Percentiles rank a stretch among this genome's conserved stretches.
Evolutionary conservation across 2,888 invertebrate species (phyloP).

Genomic region (Eupithecia abbreviata): DNA sequence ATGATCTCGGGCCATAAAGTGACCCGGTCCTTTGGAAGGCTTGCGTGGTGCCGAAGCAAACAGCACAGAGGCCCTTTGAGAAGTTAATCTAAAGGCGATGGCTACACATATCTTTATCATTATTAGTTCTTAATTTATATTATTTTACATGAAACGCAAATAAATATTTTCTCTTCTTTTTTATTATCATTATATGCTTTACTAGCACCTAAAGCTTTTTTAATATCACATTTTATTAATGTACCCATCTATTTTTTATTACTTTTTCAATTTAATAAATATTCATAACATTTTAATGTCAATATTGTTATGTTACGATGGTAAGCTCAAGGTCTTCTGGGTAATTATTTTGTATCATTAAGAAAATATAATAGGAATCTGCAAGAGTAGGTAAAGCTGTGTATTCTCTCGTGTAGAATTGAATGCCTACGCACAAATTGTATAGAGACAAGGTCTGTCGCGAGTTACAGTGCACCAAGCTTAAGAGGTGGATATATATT

Average conservation of each 20-base stretch:
- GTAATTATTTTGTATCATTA: slow-evolving; percentile 27
- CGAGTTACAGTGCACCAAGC: slow-evolving; percentile 20
- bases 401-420: slow-evolving; percentile 17
- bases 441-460: slow-evolving; percentile 32
- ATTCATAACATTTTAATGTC: slow-evolving; percentile 25
- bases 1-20: too few species aligned
- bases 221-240: neutral
- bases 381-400: slow-evolving; percentile 18
- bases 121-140: too few species aligned
- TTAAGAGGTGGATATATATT: neutral
- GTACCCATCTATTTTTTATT: neutral
- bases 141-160: too few species aligned
- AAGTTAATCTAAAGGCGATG: too few species aligned
- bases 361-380: slow-evolving; percentile 21
- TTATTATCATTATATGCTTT: too few species aligned
- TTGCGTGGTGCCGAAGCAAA: too few species aligned
- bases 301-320: slow-evolving; percentile 29
- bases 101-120: too few species aligned
- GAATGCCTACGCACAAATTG: neutral
- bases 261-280: neutral
- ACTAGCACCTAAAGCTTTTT: neutral
- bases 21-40: too few species aligned
- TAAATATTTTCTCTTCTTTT: too few species aligned
- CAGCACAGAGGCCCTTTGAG: too few species aligned
- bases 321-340: slow-evolving; percentile 35